Percentiles rank a stretch among this genome's conserved stretches.
phyloP scores from a whole-genome alignment of 2,888 invertebrate genomes.

The Stenotaenia linearis region DNA sequence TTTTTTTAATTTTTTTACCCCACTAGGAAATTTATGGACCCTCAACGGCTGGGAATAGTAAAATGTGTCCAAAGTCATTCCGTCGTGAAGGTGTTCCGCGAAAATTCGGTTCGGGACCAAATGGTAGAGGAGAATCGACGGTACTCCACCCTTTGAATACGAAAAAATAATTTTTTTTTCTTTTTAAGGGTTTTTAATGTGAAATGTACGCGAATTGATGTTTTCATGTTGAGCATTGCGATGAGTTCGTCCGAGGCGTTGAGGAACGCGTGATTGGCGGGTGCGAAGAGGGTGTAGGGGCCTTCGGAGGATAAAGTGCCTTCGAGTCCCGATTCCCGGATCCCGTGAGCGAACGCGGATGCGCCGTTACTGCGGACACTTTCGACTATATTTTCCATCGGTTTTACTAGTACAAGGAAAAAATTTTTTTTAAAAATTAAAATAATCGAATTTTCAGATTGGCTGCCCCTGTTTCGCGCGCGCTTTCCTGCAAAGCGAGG shows the following conservation, averaged over 20 bases:
- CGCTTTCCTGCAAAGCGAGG: not conserved
- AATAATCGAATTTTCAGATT: too few species aligned
- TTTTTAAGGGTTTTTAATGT: not conserved
- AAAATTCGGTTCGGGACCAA: conserved; percentile 35
- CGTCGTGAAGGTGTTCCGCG: conserved; percentile 28
- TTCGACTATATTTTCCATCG: conserved; percentile 24
- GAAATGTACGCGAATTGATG: not conserved
- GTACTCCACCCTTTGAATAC: conserved; percentile 31
- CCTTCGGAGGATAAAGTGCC: conserved; percentile 32
- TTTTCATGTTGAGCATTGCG: conserved; percentile 27
- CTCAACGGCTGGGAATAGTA: conserved; percentile 27
- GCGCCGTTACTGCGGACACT: not conserved
- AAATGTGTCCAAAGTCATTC: conserved; percentile 21
- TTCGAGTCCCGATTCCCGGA: conserved; percentile 24
- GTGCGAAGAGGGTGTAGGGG: conserved; percentile 38
- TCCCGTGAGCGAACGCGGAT: conserved; percentile 19
- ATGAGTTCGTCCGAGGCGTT: conserved; percentile 32
- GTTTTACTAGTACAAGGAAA: not conserved
- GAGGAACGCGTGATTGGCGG: conserved; percentile 37
- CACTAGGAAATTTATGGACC: conserved; percentile 34
- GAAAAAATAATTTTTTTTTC: not conserved
- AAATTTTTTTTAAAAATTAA: not conserved
- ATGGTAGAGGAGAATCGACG: conserved; percentile 36
- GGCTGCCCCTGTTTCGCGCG: too few species aligned
- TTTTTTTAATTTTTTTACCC: conserved; percentile 33